Evolutionary conservation across 2,797 vertebrate species (phyloP).

Genomic region (Acanthornis magna): DNA sequence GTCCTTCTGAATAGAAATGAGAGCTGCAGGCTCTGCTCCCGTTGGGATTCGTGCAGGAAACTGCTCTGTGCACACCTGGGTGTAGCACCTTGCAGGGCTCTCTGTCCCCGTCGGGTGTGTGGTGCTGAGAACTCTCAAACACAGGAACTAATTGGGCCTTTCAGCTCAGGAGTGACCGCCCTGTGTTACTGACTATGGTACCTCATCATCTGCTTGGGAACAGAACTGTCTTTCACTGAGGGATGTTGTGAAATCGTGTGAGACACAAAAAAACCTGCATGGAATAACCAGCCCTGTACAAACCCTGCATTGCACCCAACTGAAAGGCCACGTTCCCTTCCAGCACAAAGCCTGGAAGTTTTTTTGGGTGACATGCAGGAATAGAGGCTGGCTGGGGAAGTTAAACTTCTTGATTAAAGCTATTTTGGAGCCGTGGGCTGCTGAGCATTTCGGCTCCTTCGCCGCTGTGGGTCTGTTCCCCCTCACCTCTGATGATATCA

Average conservation of each 20-base stretch:
- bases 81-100: background rate
- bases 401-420: background rate
- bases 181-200: background rate
- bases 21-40: background rate
- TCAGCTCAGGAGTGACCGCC: background rate
- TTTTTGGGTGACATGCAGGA: background rate
- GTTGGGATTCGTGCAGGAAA: background rate
- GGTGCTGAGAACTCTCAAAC: background rate
- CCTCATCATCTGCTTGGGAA: background rate
- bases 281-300: background rate
- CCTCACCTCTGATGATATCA: background rate
- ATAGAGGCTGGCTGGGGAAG: background rate
- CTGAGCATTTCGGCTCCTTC: background rate
- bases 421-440: background rate
- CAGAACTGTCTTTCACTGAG: background rate
- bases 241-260: background rate
- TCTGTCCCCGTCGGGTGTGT: background rate
- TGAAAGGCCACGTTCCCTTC: background rate
- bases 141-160: background rate
- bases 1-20: background rate
- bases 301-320: background rate
- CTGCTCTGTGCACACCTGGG: background rate
- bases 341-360: background rate
- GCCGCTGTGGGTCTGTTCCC: background rate
- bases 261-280: background rate